Conservation (phyloP, 2,797 vertebrate species). For the Melanotaenia pygmaea region DNA sequence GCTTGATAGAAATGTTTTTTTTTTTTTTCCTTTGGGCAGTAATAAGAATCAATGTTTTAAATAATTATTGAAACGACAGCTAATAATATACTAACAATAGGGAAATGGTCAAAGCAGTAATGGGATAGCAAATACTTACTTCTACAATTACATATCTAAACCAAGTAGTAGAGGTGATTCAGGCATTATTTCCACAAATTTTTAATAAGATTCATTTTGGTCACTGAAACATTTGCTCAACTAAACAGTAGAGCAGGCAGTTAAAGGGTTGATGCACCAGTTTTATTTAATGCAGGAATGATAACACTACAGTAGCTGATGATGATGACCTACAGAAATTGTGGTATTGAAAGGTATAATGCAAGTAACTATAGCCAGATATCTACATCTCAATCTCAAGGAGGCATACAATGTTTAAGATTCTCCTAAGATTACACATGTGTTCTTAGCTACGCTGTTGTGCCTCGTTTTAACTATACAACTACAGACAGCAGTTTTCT, state of each 20-base stretch:
- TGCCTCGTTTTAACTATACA: conserved; percentile 39
- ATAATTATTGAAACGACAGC: not conserved
- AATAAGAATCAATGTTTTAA: not conserved
- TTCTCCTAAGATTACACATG: conserved; percentile 31
- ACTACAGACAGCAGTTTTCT: conserved; percentile 18
- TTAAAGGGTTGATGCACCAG: not conserved
- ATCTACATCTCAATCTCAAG: conserved; percentile 26
- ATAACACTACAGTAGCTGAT: not conserved
- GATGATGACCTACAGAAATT: not conserved
- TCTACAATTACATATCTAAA: not conserved
- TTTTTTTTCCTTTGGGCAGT: not conserved
- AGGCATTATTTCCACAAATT: too few species aligned
- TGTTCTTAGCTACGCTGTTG: conserved; percentile 42
- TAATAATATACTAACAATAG: not conserved
- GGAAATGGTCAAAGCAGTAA: not conserved
- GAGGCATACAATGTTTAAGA: conserved; percentile 32
- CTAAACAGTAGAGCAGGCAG: too few species aligned
- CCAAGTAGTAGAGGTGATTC: too few species aligned
- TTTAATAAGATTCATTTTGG: too few species aligned
- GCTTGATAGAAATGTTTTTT: too few species aligned
- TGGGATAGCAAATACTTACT: not conserved
- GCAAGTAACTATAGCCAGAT: conserved; percentile 24
- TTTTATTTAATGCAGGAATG: not conserved
- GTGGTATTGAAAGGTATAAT: not conserved
- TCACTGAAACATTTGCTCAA: too few species aligned